Evolutionary conservation across 1,140 invertebrate species (phyloP), one percentile per base, ranked within the genome.

Genomic region (Tenebrio molitor): DNA sequence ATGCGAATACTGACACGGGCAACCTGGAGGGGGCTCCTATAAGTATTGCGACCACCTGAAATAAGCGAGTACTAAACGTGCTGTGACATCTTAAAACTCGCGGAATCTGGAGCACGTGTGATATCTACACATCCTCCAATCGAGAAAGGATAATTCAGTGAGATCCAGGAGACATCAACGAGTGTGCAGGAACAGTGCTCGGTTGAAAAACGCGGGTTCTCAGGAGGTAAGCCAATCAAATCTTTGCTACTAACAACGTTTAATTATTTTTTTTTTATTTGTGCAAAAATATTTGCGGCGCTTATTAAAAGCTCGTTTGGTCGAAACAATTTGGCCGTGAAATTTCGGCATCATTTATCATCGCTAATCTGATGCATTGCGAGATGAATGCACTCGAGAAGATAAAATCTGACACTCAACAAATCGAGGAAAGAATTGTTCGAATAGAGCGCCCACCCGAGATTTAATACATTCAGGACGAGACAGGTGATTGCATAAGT

Each of bases 41-140:
- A 72, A 72, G 70, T 72, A 72, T 66, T 65, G 29, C 62, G 70
- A 65, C 70, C 41, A 50, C 25, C 62, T 72, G 62, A 50, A 65
- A 72, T 65, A 33, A 53, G 42, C 62, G 46, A 72, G 70, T 72
- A 72, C 50, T 62, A 62, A 53, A 70, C 39, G 70, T 72, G 50
- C 70, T 50, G 70, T 72, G 70, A 72, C 70, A 72, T 50, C 70
- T 72, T 46, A 66, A 66, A 72, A 72, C 58, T 72, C 65, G 42
- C 58, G 42, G 42, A 72, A 72, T 65, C 50, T 72, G 62, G 63
- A 72, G 62, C 70, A 72, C 64, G 63, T 71, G 69, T 21, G 21
- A 41, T 19, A 69, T 33, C 12, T 42, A 14, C 65, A 29, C 19
- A 34, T 21, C 8, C 12, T 23, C 34, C n/a, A 67, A 19, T 42